Conservation (phyloP, 2,113 vertebrate genomes). For the Calypte anna region DNA sequence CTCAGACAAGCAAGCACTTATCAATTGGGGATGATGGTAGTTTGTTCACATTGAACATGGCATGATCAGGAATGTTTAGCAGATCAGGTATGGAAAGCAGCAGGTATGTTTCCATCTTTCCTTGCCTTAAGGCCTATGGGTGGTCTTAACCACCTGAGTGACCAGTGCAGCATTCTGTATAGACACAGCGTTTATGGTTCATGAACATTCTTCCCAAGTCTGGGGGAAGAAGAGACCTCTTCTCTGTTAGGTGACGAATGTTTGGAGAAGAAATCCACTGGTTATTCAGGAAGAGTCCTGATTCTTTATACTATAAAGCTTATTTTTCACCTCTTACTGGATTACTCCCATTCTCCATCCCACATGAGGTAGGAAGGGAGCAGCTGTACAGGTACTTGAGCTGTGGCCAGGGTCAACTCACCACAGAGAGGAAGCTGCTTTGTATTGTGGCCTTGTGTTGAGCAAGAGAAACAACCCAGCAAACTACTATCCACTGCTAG, state of each 20-base stretch:
- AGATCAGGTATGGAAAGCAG: neutral
- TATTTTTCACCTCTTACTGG: neutral
- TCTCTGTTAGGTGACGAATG: neutral
- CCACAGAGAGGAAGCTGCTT: neutral
- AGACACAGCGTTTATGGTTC: neutral
- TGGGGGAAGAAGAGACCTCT: neutral
- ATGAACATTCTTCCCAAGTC: neutral
- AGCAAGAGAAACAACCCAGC: neutral
- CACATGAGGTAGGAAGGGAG: rapidly evolving
- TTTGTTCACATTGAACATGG: neutral
- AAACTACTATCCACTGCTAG: neutral
- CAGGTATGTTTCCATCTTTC: neutral
- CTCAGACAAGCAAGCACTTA: neutral
- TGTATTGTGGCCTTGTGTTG: neutral
- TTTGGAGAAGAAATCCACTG: neutral
- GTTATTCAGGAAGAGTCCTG: neutral
- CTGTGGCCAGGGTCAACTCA: neutral
- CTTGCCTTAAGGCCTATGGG: neutral
- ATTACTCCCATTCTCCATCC: neutral
- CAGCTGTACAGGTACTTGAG: neutral
- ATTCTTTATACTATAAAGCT: neutral
- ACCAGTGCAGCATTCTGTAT: neutral
- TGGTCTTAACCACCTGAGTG: neutral
- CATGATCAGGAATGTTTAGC: neutral
- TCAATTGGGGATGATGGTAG: neutral